Base-by-base conservation (phyloP, 2,888 invertebrate genomes). In the Drosophila prostipennis region DNA sequence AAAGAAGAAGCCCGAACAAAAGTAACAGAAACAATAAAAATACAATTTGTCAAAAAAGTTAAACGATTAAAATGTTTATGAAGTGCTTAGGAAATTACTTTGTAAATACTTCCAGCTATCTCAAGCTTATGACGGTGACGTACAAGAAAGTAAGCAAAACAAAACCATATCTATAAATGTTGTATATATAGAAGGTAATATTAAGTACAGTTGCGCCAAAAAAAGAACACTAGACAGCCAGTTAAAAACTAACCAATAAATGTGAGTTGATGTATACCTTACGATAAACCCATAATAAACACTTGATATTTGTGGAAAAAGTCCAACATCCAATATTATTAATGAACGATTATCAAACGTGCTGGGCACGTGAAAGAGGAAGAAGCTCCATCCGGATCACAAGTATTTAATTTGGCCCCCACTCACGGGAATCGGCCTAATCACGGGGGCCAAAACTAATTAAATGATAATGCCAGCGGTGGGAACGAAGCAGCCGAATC, bases 201-300 rank as follows among this genome's bases (percentile, higher is more conserved):
- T 55, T 55, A 74, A 72, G 79, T 76, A 78, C 76, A 80, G 80
- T 79, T 79, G 73, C 61, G 67, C 65, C 77, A 68, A 78, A 78
- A 69, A 49, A 65, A 23, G 8, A 67, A n/a, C 39, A 43, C 54
- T 10, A 42, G 23, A 54, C 36, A 69, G 57, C 61, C 52, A 61
- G 45, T 55, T 51, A 32, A 58, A 70, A 68, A 58, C 73, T 76
- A 74, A 76, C 57, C 74, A 76, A 64, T 80, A 71, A 78, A 80
- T 78, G 76, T 79, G 78, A 76, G 65, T 82, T 72, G 49, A 79
- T 79, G 81, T 81, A 78, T 74, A 81, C 71, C 71, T 59, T 58
- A 45, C 52, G 26, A 48, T 42, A 42, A 53, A 57, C 13, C n/a
- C 37, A 58, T 48, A 58, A 68, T 52, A 68, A 42, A 58, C 16